Evolutionary conservation across 2,113 vertebrate species (phyloP).

Genomic region (Neopipo cinnamomea): DNA sequence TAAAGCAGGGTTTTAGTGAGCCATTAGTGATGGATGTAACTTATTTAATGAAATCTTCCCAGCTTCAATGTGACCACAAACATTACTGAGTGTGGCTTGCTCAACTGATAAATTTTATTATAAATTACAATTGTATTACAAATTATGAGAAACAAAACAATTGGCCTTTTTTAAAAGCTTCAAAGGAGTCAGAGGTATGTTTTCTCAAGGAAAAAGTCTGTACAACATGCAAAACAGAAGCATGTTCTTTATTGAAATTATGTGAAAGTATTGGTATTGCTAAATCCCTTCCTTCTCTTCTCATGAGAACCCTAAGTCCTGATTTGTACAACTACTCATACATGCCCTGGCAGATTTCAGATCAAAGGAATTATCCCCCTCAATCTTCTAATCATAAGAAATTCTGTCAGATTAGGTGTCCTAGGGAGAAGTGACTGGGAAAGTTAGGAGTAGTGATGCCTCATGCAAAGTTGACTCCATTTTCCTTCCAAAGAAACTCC

Average conservation of each 20-base stretch:
- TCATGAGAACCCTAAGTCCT: conserved; percentile 30
- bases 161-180: neutral
- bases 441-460: neutral
- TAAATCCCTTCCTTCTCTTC: conserved; percentile 28
- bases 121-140: neutral
- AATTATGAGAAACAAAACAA: conserved; percentile 33
- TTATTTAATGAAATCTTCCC: neutral
- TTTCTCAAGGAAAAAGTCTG: conserved; percentile 47
- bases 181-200: neutral
- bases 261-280: conserved; percentile 29
- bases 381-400: neutral
- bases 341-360: conserved; percentile 25
- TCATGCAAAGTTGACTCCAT: neutral
- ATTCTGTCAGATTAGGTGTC: conserved; percentile 9
- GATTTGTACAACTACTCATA: conserved; percentile 20
- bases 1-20: neutral
- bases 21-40: neutral
- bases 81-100: neutral
- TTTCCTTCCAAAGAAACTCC: neutral
- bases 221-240: conserved; percentile 38
- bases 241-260: neutral
- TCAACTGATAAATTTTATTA: conserved; percentile 5
- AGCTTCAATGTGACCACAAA: neutral
- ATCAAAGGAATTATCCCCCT: neutral
- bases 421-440: conserved; percentile 2